Percentiles rank a stretch among this genome's conserved stretches.
phyloP scores from a whole-genome alignment of 2,113 vertebrate species.

The Melanotaenia duboulayi region DNA sequence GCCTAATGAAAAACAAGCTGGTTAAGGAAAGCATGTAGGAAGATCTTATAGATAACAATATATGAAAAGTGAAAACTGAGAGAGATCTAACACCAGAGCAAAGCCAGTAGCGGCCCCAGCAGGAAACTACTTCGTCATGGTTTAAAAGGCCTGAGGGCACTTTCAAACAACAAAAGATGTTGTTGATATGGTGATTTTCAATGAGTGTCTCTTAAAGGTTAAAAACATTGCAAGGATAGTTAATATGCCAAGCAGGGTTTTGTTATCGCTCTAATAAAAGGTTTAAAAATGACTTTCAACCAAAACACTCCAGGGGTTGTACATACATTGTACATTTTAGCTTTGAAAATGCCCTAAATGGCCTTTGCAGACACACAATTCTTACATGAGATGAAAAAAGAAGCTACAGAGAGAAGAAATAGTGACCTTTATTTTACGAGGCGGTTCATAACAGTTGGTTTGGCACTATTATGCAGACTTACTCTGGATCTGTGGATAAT shows the following conservation, averaged over 20 bases:
- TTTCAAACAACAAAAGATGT: slow-evolving; percentile 62
- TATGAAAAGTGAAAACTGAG: slow-evolving; percentile 36
- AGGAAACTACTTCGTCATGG: slow-evolving; percentile 52
- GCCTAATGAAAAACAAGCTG: slow-evolving; percentile 29
- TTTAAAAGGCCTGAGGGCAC: slow-evolving; percentile 62
- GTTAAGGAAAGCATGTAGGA: slow-evolving; percentile 33
- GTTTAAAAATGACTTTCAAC: slow-evolving; percentile 27
- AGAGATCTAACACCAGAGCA: slow-evolving; percentile 44
- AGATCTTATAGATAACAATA: slow-evolving; percentile 32
- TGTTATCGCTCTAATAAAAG: slow-evolving; percentile 20
- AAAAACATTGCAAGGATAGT: slow-evolving; percentile 43
- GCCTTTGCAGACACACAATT: slow-evolving; percentile 9
- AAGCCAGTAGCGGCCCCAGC: slow-evolving; percentile 45
- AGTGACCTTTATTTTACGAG: slow-evolving; percentile 30
- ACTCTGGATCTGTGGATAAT: slow-evolving; percentile 92
- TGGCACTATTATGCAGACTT: slow-evolving; percentile 69
- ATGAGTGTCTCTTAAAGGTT: slow-evolving; percentile 42
- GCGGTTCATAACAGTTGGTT: slow-evolving; percentile 23
- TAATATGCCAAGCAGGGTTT: slow-evolving; percentile 36
- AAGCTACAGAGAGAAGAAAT: slow-evolving; percentile 20
- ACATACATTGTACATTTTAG: not conserved
- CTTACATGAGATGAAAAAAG: slow-evolving; percentile 25
- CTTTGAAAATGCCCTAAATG: slow-evolving; percentile 54
- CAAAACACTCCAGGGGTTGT: not conserved
- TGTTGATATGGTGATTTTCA: slow-evolving; percentile 47